Evolutionary conservation across 2,797 vertebrate genomes (phyloP).

Genomic region (Spea hammondii): DNA sequence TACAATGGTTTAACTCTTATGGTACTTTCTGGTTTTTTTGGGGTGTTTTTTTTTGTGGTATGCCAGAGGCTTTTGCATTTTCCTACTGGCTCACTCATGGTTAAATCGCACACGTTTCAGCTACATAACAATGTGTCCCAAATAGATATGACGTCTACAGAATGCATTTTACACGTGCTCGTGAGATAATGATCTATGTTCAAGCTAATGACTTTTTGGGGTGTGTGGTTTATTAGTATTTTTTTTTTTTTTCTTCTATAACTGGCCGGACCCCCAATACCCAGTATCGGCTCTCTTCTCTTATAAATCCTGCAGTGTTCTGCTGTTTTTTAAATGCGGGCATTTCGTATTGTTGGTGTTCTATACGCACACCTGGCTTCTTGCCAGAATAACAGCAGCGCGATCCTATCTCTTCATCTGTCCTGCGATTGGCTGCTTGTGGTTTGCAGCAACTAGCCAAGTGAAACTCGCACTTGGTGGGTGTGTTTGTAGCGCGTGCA

Average conservation of each 20-base stretch:
- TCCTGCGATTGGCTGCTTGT: constrained; percentile 12
- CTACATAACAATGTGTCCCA: too few relatives aligned
- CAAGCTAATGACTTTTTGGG: too few relatives aligned
- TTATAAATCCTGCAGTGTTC: not conserved
- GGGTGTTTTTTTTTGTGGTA: too few relatives aligned
- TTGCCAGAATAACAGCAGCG: constrained; percentile 17
- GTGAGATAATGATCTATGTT: too few relatives aligned
- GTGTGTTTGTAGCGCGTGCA: too few relatives aligned
- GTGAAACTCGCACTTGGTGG: not conserved
- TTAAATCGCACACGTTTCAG: too few relatives aligned
- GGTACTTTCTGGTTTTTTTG: not conserved
- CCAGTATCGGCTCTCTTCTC: not conserved
- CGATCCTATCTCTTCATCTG: constrained; percentile 33
- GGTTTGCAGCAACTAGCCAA: constrained; percentile 19
- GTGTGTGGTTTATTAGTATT: too few relatives aligned
- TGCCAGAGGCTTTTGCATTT: too few relatives aligned
- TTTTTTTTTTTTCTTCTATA: too few relatives aligned
- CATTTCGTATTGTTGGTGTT: constrained; percentile 21
- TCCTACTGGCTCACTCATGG: too few relatives aligned
- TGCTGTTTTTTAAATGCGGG: constrained; percentile 22
- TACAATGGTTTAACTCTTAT: not conserved
- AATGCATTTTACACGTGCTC: too few relatives aligned
- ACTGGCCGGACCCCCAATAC: not conserved
- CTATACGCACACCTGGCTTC: fast-evolving
- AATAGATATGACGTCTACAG: too few relatives aligned